Conservation (phyloP, 2,113 vertebrate genomes). For the Lophius piscatorius region DNA sequence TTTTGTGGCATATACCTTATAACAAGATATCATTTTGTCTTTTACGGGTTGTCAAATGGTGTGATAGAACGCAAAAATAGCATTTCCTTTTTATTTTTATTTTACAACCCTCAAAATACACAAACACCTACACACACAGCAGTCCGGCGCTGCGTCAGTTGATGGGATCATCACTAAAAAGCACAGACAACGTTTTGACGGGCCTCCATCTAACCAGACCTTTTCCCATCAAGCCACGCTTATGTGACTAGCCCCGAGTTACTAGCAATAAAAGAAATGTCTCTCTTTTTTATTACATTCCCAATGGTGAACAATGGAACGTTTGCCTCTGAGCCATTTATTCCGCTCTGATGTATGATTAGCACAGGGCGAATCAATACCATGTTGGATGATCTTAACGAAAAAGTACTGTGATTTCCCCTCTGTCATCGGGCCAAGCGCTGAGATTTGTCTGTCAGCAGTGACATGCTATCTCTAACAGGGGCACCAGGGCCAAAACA, state of each 20-base stretch:
- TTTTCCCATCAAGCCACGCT: slow-evolving; percentile 92
- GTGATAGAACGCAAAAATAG: too few relatives aligned
- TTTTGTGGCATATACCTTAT: too few relatives aligned
- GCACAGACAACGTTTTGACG: slow-evolving; percentile 71
- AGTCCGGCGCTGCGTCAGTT: slow-evolving; percentile 39
- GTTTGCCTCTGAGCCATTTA: slow-evolving; percentile 98
- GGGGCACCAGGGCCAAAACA: slow-evolving; percentile 96
- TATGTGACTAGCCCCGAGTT: slow-evolving; percentile 94
- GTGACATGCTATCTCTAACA: slow-evolving; percentile 96
- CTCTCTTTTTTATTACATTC: slow-evolving; percentile 96
- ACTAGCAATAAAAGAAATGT: slow-evolving; percentile 94
- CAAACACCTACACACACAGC: slow-evolving; percentile 12
- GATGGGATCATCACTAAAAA: slow-evolving; percentile 69
- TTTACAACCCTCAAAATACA: slow-evolving; percentile 9
- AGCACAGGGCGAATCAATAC: slow-evolving; percentile 98
- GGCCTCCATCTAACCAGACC: slow-evolving; percentile 82
- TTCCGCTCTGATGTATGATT: slow-evolving; percentile 99
- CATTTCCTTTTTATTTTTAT: too few relatives aligned
- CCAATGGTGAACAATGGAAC: slow-evolving; percentile 95
- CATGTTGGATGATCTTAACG: slow-evolving; percentile 85
- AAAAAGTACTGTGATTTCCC: slow-evolving; percentile 69
- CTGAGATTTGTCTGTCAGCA: slow-evolving; percentile 99
- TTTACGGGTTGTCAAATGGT: too few relatives aligned
- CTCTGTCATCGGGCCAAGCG: slow-evolving; percentile 76
- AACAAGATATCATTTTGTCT: too few relatives aligned